Conservation (phyloP, 2,113 vertebrate genomes). For the Corydoras sp. region DNA sequence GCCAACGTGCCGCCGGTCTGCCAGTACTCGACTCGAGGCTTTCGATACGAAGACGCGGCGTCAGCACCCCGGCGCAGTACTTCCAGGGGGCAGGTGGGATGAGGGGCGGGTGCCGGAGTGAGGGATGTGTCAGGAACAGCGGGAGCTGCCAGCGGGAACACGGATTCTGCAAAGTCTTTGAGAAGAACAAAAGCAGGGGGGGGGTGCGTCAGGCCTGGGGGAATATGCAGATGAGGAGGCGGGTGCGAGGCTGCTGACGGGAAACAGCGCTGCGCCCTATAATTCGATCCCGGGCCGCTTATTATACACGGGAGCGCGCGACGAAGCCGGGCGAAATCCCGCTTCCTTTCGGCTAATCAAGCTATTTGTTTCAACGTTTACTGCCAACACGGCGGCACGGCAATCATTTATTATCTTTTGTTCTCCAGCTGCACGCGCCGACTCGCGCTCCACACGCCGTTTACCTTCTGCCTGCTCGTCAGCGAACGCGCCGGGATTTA, state of each 20-base stretch:
- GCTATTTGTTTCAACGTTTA: slow-evolving; percentile 6
- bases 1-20: too few relatives aligned
- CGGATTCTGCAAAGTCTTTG: slow-evolving; percentile 51
- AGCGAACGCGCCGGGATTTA: too few relatives aligned
- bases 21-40: too few relatives aligned
- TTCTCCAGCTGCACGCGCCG: neutral
- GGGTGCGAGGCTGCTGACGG: slow-evolving; percentile 48
- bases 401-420: neutral
- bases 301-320: too few relatives aligned
- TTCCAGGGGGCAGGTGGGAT: neutral
- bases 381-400: slow-evolving; percentile 22
- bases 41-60: too few relatives aligned
- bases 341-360: slow-evolving; percentile 42
- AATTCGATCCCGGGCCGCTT: slow-evolving; percentile 53
- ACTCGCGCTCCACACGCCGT: too few relatives aligned
- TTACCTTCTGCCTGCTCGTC: too few relatives aligned
- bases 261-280: slow-evolving; percentile 33
- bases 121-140: slow-evolving; percentile 35
- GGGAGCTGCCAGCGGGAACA: slow-evolving; percentile 60
- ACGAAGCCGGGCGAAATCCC: too few relatives aligned
- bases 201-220: slow-evolving; percentile 49
- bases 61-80: too few relatives aligned
- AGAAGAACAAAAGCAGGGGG: slow-evolving; percentile 44
- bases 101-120: slow-evolving; percentile 25
- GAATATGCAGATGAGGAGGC: slow-evolving; percentile 53